Evolutionary conservation across 1,140 invertebrate genomes (phyloP), one percentile per base, ranked within the genome.

Genomic region (Orius insidiosus): DNA sequence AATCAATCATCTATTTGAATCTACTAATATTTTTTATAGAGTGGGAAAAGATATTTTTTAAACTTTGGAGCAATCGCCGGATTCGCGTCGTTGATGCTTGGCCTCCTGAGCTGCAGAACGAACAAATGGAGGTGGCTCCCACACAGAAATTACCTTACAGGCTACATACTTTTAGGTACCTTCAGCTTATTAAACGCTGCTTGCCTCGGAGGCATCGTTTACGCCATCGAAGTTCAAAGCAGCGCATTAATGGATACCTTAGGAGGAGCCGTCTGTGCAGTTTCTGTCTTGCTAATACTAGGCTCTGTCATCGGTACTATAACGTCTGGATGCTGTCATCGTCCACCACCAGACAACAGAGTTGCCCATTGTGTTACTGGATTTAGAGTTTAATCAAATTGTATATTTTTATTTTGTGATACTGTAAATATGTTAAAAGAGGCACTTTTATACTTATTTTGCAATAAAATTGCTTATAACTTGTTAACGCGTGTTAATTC

Each of bases 181-280:
- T 77, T 79, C 53, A 76, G 75, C 3, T 62, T 65, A 0, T 58
- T 84, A 13, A 78, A 77, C 45, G 78, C 78, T 40, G 72, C 69
- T 1, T 78, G 77, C 8, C 65, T 85, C n/a, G 58, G 83, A 9
- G 57, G 80, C 0, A 63, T 84, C 0, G 65, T 82, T 0, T 68
- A 72, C 6, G 61, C 75, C 47, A 68, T 75, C 18, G 78, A 78
- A 0, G 67, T 65, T 48, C 64, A 74, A 0, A 78, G 77, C 0
- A 73, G 72, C 1, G 71, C 78, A 0, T 54, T 83, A 3, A 76
- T 78, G 48, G 80, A 84, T 54, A 68, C 83, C 4, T 78, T 78
- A 1, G 79, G 77, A 0, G 81, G 80, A 1, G 76, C 78, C 0
- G 70, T 84, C 0, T 78, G 80, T 54, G 78, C 75, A 2, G 69